Evolutionary conservation across 2,888 invertebrate genomes (phyloP), one percentile per base, ranked within the genome.

Genomic region (Coleophora deauratella): DNA sequence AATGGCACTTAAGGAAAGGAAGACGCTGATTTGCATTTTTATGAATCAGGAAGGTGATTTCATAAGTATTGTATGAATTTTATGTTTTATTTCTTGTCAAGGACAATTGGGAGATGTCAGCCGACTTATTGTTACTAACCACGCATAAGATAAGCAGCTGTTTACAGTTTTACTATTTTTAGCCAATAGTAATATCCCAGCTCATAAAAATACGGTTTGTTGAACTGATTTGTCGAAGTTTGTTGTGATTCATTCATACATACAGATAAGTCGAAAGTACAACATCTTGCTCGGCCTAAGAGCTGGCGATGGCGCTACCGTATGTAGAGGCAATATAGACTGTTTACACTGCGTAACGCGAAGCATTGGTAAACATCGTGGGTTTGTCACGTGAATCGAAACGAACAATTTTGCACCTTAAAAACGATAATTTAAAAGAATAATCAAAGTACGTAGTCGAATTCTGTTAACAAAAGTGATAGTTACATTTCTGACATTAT

Each of bases 11-110:
- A 72, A 66, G 58, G 59, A 75, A 72, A 78, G 81, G 82, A 84
- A 79, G 80, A 63, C 60, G 71, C 75, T 78, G 77, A 80, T 82
- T 82, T 80, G 76, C 72, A 74, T 77, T 82, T 43, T 81, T 80
- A 77, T 66, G 56, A 68, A 70, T 21, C 3, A 21, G 21, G 79
- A 76, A 79, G 79, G 72, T 75, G 74, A 71, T 74, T 70, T 74
- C 74, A 73, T 68, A 59, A 50, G 54, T 21, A 21, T 21, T 21
- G 3, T 21, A 4, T 4, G 3, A 21, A 21, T 21, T 21, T 21
- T 21, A 21, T 4, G 3, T 21, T 21, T 21, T 21, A 21, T 21
- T 6, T 4, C 21, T 21, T 21, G 21, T 21, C 21, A 21, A 21
- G 21, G 21, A 21, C 21, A 21, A 21, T 4, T 21, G 21, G 21